Percentiles rank a stretch among this genome's conserved stretches.
These are phyloP conservation scores for Takifugu ocellatus DNA, from an alignment of 2,797 vertebrate genomes.

Conservation along the genomic window DNA sequence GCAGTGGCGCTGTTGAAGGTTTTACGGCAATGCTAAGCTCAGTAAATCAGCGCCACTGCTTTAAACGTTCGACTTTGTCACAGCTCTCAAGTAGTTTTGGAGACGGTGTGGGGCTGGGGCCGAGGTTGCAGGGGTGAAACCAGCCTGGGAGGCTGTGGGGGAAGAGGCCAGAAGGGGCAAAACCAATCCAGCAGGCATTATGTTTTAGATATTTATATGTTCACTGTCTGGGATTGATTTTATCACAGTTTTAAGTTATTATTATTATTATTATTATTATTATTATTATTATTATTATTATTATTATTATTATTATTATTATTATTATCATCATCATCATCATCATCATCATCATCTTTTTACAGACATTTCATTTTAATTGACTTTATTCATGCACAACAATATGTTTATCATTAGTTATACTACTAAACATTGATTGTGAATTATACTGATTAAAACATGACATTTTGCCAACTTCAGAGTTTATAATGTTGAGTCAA, in stretches of 20 bases:
- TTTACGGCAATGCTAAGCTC: slow-evolving; percentile 62
- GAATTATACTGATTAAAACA: no score
- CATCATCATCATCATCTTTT: no score
- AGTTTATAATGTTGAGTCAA: no score
- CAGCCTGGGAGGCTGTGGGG: slow-evolving; percentile 41
- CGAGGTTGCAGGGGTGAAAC: slow-evolving; percentile 55
- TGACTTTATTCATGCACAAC: background rate
- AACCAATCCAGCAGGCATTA: slow-evolving; percentile 24
- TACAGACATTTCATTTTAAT: background rate
- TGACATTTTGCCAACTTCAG: no score
- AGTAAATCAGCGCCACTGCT: slow-evolving; percentile 67
- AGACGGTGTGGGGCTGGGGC: slow-evolving; percentile 39
- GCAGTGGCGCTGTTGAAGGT: slow-evolving; percentile 49
- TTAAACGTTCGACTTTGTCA: slow-evolving; percentile 72
- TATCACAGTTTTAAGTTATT: background rate
- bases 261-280: no score
- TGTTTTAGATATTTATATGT: slow-evolving; percentile 17
- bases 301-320: no score
- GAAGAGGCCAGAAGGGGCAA: slow-evolving; percentile 39
- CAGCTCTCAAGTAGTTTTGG: slow-evolving; percentile 67
- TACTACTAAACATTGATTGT: no score
- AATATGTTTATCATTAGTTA: background rate
- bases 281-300: no score
- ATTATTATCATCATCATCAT: no score
- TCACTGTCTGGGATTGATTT: slow-evolving; percentile 9